Evolutionary conservation across 2,888 invertebrate genomes (phyloP).

Genomic region (Capitulum mitella): DNA sequence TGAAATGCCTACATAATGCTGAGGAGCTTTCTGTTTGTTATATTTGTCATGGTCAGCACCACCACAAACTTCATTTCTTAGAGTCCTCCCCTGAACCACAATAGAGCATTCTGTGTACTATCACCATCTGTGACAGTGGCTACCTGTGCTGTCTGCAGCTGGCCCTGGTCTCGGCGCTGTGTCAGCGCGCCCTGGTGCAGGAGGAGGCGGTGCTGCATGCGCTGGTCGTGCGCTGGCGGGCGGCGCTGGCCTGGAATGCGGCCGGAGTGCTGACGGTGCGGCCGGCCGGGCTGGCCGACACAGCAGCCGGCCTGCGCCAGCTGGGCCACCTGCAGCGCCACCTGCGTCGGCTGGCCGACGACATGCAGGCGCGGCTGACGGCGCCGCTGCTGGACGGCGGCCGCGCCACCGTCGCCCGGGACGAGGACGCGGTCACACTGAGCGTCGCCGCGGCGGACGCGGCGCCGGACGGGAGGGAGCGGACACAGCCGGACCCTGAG

Average conservation of each 20-base stretch:
- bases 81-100: too few relatives aligned
- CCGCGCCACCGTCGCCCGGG: neutral
- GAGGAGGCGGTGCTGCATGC: constrained; percentile 5
- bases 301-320: neutral
- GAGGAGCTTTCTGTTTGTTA: too few relatives aligned
- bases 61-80: too few relatives aligned
- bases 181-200: neutral
- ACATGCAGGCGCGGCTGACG: neutral
- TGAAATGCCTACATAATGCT: neutral
- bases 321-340: neutral
- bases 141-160: neutral
- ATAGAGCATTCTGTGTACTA: neutral
- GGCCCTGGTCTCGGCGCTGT: neutral
- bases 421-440: neutral
- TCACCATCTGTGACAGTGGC: neutral
- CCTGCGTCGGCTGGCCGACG: neutral
- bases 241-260: neutral
- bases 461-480: neutral
- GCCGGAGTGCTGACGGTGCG: neutral
- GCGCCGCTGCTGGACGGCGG: constrained; percentile 10
- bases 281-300: constrained; percentile 6
- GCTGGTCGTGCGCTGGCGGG: neutral
- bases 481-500: too few relatives aligned
- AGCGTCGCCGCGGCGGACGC: neutral
- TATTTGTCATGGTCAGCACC: too few relatives aligned